Evolutionary conservation across 2,888 invertebrate species (phyloP).

Genomic region (Lordiphosa fenestrarum): DNA sequence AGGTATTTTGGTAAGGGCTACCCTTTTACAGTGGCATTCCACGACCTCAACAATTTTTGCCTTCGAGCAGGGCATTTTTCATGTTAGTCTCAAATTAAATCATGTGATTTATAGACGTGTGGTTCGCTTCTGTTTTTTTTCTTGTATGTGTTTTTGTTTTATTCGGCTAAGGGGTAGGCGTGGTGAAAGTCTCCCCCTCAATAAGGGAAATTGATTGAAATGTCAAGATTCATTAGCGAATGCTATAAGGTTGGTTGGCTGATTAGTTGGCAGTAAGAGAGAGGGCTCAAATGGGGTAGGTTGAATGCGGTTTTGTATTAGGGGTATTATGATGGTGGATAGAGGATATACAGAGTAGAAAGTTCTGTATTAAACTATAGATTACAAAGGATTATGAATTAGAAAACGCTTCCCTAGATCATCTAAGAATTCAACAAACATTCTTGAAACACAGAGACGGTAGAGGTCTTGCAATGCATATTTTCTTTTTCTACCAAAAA

Average conservation of each 20-base stretch:
- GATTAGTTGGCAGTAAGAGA: neutral
- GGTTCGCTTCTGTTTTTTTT: conserved; percentile 38
- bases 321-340: neutral
- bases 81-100: conserved; percentile 66
- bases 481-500: too few relatives aligned
- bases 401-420: too few relatives aligned
- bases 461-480: too few relatives aligned
- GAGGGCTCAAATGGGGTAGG: neutral
- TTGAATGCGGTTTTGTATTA: neutral
- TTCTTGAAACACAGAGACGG: too few relatives aligned
- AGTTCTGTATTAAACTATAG: too few relatives aligned
- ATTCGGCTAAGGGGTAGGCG: conserved; percentile 33
- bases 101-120: conserved; percentile 66
- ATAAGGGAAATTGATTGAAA: conserved; percentile 63
- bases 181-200: conserved; percentile 37
- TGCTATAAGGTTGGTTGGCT: conserved; percentile 8
- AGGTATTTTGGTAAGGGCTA: conserved; percentile 23
- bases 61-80: conserved; percentile 43
- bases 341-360: too few relatives aligned
- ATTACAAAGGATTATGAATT: too few relatives aligned
- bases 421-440: too few relatives aligned
- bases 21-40: conserved; percentile 32
- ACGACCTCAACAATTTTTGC: conserved; percentile 67
- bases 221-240: conserved; percentile 73
- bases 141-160: neutral